Percentiles rank a stretch among this genome's conserved stretches.
These are phyloP conservation scores for Atractosteus spatula DNA, from an alignment of 2,113 vertebrate genomes.

Conservation along the genomic window DNA sequence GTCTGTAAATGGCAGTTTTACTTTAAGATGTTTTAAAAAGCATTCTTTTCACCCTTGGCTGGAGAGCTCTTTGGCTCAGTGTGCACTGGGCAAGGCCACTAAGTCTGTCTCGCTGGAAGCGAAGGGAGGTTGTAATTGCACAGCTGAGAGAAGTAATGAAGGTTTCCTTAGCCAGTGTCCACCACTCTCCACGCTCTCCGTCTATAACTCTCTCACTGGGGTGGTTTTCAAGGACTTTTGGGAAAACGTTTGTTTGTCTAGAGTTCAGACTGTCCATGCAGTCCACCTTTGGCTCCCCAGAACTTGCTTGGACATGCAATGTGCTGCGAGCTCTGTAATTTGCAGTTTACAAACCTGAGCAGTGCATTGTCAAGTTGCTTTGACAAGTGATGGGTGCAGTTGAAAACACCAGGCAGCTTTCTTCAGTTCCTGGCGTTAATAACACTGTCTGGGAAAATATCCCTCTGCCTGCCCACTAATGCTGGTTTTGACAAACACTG, in stretches of 20 bases:
- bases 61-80: conserved; percentile 34
- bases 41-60: conserved; percentile 30
- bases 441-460: conserved; percentile 45
- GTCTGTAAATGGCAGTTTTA: no score
- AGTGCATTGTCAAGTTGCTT: conserved; percentile 40
- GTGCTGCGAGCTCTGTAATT: conserved; percentile 55
- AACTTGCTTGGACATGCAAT: conserved; percentile 36
- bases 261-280: conserved; percentile 32
- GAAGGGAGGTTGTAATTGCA: conserved; percentile 45
- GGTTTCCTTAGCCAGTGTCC: conserved; percentile 26
- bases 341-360: conserved; percentile 49
- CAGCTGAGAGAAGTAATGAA: background rate
- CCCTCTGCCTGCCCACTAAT: conserved; percentile 11
- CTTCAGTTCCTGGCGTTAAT: conserved; percentile 45
- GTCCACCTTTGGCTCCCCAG: conserved; percentile 30
- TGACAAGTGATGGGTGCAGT: conserved; percentile 49
- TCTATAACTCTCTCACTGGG: conserved; percentile 25
- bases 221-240: conserved; percentile 40
- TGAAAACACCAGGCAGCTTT: conserved; percentile 40
- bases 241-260: conserved; percentile 13
- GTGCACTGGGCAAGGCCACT: conserved; percentile 28
- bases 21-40: background rate
- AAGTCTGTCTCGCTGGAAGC: conserved; percentile 41
- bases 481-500: conserved; percentile 9
- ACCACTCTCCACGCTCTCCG: background rate